Base-by-base conservation (phyloP, 2,113 vertebrate species). In the Pithys albifrons region DNA sequence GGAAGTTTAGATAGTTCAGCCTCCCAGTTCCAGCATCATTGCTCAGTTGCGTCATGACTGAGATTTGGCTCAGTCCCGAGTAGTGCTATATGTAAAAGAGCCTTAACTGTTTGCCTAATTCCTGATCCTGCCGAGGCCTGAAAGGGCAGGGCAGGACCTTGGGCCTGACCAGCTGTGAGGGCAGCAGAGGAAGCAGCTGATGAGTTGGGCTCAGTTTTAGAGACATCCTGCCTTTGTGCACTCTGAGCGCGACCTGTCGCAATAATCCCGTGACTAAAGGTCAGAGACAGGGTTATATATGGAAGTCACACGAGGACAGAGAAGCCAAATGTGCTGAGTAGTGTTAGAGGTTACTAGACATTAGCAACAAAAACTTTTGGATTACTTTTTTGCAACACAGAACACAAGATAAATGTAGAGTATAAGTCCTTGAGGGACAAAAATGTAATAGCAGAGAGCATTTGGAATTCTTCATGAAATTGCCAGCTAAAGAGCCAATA, bases 71-170 rank as follows among this genome's bases (percentile, higher is more conserved):
- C 9, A 5, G 58, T 45, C 61, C 76, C 10, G 1, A 74, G 61
- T 18, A 65, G 61, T 4, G 61, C 43, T 75, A 29, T 19, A 7
- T 62, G 86, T 65, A 43, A 28, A 74, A 77, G 33, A 83, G 55
- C 80, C 27, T 16, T 9, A 80, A 69, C 69, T 89, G 41, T 62
- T 92, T 92, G 87, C 95, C 71, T 64, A 84, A 35, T 51, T 84
- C 65, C 83, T 51, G 76, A 43, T 92, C 7, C 22, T 2, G 9
- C 58, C 2, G 2, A 23, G 37, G 82, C 33, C 57, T n/a, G 67
- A 17, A 51, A 86, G 75, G 67, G 71, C 75, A 67, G 13, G 0
- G 85, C 51, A 45, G 82, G 83, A 51, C 85, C 85, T 55, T 48
- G 82, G 58, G 35, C 49, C 7, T 93, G 93, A 39, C 77, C n/a